phyloP scores from a whole-genome alignment of 2,888 invertebrate genomes.

The Orthosia gothica region DNA sequence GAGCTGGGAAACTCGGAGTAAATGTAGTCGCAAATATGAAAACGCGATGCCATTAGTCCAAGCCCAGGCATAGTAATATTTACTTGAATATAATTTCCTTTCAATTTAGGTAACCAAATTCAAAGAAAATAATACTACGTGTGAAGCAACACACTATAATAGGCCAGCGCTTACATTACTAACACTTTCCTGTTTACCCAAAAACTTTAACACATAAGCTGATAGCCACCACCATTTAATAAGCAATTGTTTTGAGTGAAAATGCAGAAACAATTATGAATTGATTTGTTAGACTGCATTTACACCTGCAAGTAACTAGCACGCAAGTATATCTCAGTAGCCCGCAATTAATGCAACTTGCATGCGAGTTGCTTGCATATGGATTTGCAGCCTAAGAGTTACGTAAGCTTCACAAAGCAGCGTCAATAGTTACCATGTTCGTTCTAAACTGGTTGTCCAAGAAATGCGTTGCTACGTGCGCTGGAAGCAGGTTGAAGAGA shows the following conservation, averaged over 20 bases:
- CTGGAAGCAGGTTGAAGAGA: slow-evolving; percentile 97
- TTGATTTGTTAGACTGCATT: neutral
- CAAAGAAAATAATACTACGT: neutral
- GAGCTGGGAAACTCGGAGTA: no score
- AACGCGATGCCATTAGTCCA: neutral
- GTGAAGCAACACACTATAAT: neutral
- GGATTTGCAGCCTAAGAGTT: neutral
- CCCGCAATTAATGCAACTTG: no score
- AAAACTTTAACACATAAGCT: slow-evolving; percentile 3
- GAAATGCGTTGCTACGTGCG: slow-evolving; percentile 98
- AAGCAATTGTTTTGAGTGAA: neutral
- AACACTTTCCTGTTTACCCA: slow-evolving; percentile 16
- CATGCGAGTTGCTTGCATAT: no score
- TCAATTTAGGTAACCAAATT: neutral
- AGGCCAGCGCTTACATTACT: neutral
- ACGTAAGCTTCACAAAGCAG: slow-evolving; percentile 10
- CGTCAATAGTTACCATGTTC: slow-evolving; percentile 93
- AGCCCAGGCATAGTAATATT: no score
- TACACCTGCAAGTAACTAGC: no score
- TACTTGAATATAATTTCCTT: neutral
- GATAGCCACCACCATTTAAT: neutral
- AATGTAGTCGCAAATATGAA: neutral
- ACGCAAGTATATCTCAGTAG: no score
- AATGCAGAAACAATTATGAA: slow-evolving; percentile 1
- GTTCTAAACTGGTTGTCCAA: slow-evolving; percentile 97